phyloP scores from a whole-genome alignment of 2,113 vertebrate genomes.

The Pavo muticus region DNA sequence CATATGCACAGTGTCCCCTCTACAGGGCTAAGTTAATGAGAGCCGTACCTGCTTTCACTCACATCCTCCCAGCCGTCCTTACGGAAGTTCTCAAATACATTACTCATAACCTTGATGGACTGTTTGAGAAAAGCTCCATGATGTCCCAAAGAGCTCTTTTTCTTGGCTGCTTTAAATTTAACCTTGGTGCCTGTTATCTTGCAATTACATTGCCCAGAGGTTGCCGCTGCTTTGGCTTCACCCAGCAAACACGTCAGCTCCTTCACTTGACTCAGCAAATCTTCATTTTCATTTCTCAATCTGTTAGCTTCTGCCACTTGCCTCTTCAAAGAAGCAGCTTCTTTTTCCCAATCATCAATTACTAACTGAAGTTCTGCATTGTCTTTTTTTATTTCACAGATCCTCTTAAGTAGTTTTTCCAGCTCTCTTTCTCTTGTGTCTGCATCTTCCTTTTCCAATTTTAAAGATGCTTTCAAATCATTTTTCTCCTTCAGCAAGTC shows the following conservation, averaged over 20 bases:
- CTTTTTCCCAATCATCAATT: conserved; percentile 77
- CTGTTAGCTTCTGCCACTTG: conserved; percentile 74
- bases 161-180: conserved; percentile 85
- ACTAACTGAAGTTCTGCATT: conserved; percentile 73
- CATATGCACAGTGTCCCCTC: conserved; percentile 94
- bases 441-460: conserved; percentile 74
- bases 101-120: conserved; percentile 91
- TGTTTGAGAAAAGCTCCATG: conserved; percentile 85
- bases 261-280: conserved; percentile 78
- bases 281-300: conserved; percentile 72
- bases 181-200: conserved; percentile 82
- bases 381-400: conserved; percentile 72
- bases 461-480: conserved; percentile 80
- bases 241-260: conserved; percentile 81
- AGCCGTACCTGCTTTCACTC: conserved; percentile 91
- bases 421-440: conserved; percentile 73
- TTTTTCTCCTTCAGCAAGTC: conserved; percentile 77
- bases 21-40: conserved; percentile 93
- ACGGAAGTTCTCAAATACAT: conserved; percentile 85
- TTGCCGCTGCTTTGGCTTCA: conserved; percentile 75
- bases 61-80: conserved; percentile 97
- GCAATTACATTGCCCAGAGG: conserved; percentile 63
- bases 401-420: conserved; percentile 63
- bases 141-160: conserved; percentile 77
- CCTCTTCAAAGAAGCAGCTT: conserved; percentile 75